Conservation (phyloP, 2,113 vertebrate species). For the Chlamydotis undulata region DNA sequence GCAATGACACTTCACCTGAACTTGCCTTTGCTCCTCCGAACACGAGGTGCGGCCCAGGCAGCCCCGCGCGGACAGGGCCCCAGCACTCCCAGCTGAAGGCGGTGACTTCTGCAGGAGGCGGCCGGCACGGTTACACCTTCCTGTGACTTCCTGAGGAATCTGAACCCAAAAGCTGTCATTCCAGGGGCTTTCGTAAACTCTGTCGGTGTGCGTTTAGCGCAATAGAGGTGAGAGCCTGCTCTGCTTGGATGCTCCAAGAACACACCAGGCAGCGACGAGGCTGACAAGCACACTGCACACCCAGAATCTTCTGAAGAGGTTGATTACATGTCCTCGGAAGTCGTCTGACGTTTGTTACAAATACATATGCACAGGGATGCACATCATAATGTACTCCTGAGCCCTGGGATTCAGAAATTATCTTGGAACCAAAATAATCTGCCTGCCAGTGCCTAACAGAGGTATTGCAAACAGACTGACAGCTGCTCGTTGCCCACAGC, state of each 20-base stretch:
- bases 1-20: too few species aligned
- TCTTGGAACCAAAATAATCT: neutral
- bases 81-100: too few species aligned
- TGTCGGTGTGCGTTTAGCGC: neutral
- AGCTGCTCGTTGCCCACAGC: neutral
- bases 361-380: neutral
- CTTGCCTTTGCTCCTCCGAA: too few species aligned
- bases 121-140: neutral
- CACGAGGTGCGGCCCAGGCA: too few species aligned
- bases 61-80: too few species aligned
- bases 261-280: neutral
- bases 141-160: neutral
- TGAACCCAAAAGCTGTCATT: too few species aligned
- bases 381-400: rapidly evolving
- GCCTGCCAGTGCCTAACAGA: neutral
- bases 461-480: too few species aligned
- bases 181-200: neutral
- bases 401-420: neutral
- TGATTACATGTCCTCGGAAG: neutral
- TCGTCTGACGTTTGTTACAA: neutral
- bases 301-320: neutral
- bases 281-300: neutral
- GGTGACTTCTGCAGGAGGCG: too few species aligned
- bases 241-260: neutral
- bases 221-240: neutral